These are phyloP conservation scores for Drosophila pandora DNA, from an alignment of 1,140 invertebrate genomes.

Conservation along the genomic window DNA sequence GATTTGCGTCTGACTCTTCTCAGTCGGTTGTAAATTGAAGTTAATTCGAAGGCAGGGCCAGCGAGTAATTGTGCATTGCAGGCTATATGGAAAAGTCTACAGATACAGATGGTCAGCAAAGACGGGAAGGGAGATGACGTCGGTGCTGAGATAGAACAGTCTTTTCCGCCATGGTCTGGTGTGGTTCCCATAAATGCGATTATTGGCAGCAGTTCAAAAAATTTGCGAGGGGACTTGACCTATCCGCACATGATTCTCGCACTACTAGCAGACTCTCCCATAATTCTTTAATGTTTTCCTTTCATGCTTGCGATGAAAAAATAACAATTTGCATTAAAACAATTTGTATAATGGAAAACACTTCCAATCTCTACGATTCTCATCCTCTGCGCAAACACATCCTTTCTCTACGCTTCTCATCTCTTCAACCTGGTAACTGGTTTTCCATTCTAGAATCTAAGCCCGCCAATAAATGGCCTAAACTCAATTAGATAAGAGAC, in stretches of 20 bases:
- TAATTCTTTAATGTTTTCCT: constrained; percentile 16
- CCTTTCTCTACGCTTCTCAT: background rate
- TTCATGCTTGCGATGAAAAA: background rate
- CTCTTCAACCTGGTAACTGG: background rate
- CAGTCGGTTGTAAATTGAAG: constrained; percentile 68
- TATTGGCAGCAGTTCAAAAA: constrained; percentile 41
- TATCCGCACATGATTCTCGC: constrained; percentile 2
- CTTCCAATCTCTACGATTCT: background rate
- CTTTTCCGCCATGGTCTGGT: constrained; percentile 3
- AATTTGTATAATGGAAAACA: background rate
- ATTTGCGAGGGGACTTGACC: constrained; percentile 24
- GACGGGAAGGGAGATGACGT: background rate
- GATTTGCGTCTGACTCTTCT: constrained; percentile 50
- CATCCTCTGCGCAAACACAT: background rate
- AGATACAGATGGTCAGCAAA: constrained; percentile 33
- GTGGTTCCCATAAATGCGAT: constrained; percentile 31
- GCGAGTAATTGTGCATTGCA: constrained; percentile 61
- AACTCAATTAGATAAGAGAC: constrained; percentile 65
- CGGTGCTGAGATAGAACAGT: constrained; percentile 15
- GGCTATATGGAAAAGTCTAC: constrained; percentile 43
- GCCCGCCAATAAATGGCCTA: constrained; percentile 3
- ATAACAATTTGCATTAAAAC: background rate
- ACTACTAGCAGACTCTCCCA: background rate
- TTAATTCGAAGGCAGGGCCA: constrained; percentile 60
- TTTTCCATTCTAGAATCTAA: too few species aligned